A percentile compares a stretch with the other conserved stretches of the same genome.
phyloP scores from a whole-genome alignment of 1,140 invertebrate genomes.

The Eueides isabella region DNA sequence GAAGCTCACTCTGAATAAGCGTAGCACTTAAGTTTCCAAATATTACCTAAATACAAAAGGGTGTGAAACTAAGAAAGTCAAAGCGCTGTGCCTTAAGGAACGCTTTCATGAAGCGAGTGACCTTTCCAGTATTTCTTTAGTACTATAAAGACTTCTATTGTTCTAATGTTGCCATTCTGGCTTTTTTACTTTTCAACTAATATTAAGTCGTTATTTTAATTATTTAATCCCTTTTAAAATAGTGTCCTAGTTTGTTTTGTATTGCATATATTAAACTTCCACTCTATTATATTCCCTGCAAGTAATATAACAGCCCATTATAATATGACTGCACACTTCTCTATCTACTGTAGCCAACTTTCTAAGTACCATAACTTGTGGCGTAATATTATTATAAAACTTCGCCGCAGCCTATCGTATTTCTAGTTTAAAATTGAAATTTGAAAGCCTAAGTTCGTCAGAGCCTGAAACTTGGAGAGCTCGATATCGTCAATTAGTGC shows the following conservation, averaged over 20 bases:
- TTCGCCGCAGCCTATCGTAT: constrained; percentile 53
- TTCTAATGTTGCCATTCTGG: constrained; percentile 49
- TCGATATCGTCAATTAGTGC: constrained; percentile 43
- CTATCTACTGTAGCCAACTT: constrained; percentile 21
- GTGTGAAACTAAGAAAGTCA: constrained; percentile 20
- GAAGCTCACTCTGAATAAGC: neutral
- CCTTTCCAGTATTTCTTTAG: constrained; percentile 44
- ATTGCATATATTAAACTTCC: neutral
- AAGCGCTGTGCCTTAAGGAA: constrained; percentile 20
- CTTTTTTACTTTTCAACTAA: constrained; percentile 3
- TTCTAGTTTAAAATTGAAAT: constrained; percentile 69
- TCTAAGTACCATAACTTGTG: constrained; percentile 35
- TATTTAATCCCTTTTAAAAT: neutral
- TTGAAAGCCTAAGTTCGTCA: constrained; percentile 50
- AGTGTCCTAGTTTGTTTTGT: neutral
- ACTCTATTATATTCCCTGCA: neutral
- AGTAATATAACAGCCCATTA: constrained; percentile 17
- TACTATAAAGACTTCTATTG: constrained; percentile 48
- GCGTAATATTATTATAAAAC: constrained; percentile 52
- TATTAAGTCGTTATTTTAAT: neutral
- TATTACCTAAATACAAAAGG: constrained; percentile 27
- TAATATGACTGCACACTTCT: constrained; percentile 14
- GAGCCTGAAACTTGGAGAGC: constrained; percentile 42
- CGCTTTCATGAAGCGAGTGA: constrained; percentile 38
- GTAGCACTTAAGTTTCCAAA: constrained; percentile 20